Percentiles rank a stretch among this genome's conserved stretches.
phyloP scores from a whole-genome alignment of 2,888 invertebrate genomes.

The Ceriagrion tenellum region DNA sequence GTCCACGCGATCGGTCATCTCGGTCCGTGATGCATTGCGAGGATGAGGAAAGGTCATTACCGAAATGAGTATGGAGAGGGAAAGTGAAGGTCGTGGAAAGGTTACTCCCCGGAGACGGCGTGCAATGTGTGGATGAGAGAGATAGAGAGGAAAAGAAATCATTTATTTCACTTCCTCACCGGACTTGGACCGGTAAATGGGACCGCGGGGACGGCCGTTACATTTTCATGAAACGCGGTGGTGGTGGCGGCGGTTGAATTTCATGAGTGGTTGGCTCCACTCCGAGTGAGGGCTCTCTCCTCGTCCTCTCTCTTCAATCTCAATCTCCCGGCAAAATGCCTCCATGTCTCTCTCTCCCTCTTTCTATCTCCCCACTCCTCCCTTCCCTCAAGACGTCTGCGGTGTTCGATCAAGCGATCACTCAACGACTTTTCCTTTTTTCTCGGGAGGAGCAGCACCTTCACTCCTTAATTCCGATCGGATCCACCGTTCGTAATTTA shows the following conservation, averaged over 20 bases:
- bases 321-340: not conserved
- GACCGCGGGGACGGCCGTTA: not conserved
- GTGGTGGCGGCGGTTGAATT: not conserved
- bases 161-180: not conserved
- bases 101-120: no score
- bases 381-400: not conserved
- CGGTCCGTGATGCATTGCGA: no score
- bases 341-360: not conserved
- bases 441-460: not conserved
- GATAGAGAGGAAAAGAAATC: not conserved
- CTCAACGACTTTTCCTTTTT: no score
- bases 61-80: no score
- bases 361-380: no score
- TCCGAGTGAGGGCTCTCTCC: no score
- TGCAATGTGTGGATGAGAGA: no score
- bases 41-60: no score
- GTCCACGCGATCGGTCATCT: no score
- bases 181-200: not conserved
- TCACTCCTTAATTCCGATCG: not conserved
- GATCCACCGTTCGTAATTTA: slow-evolving; percentile 2
- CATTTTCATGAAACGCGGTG: not conserved
- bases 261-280: no score
- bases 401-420: not conserved
- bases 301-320: not conserved
- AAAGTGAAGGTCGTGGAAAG: no score